phyloP scores from a whole-genome alignment of 2,888 invertebrate species.

The Acheta domesticus region DNA sequence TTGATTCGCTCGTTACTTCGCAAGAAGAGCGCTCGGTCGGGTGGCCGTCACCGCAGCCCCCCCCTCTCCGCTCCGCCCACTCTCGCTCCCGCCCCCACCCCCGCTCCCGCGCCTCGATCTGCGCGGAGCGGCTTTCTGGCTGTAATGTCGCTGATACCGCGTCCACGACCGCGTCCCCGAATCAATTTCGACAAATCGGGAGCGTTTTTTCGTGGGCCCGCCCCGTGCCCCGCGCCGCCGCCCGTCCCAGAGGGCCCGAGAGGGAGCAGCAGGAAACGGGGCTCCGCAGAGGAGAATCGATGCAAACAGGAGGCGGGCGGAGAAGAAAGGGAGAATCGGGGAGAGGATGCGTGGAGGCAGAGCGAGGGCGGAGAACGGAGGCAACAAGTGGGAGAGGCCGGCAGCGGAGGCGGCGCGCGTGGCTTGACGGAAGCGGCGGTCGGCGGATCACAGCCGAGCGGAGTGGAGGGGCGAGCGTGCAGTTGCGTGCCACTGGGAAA shows the following conservation, averaged over 20 bases:
- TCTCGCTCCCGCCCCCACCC: background rate
- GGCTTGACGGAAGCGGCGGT: too few species aligned
- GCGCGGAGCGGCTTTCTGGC: background rate
- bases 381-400: too few species aligned
- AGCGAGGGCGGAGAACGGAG: too few species aligned
- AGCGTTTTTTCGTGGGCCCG: background rate
- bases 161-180: background rate
- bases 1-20: constrained; percentile 9
- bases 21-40: background rate
- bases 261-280: background rate
- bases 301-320: background rate
- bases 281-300: background rate
- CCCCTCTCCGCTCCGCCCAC: background rate
- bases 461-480: too few species aligned
- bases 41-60: background rate
- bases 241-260: background rate
- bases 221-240: background rate
- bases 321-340: background rate
- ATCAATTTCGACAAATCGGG: constrained; percentile 18
- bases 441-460: too few species aligned
- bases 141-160: constrained; percentile 6
- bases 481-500: too few species aligned
- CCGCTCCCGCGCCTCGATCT: background rate
- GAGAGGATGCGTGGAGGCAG: too few species aligned
- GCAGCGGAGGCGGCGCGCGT: too few species aligned